A percentile compares a stretch with the other conserved stretches of the same genome.
Evolutionary conservation across 1,140 invertebrate species (phyloP).

Genomic region (Pomacea maculata): DNA sequence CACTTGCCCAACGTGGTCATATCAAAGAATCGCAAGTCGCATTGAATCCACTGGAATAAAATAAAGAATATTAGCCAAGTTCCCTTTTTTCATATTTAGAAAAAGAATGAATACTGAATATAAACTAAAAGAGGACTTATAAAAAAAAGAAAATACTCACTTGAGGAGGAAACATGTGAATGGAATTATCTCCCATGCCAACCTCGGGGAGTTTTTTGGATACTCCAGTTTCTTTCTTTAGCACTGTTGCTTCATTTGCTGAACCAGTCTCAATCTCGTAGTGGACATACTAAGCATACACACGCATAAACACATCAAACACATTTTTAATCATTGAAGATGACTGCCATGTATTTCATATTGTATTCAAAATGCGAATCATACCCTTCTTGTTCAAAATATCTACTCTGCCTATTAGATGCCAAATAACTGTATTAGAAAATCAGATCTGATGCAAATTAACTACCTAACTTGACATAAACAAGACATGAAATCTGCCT

Average conservation of each 20-base stretch:
- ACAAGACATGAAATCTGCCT: no score
- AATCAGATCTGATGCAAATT: not conserved
- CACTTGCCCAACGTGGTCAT: slow-evolving; percentile 89
- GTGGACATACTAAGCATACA: slow-evolving; percentile 78
- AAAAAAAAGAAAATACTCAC: slow-evolving; percentile 23
- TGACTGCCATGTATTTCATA: no score
- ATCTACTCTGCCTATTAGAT: no score
- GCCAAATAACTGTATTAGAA: no score
- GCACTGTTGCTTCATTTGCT: slow-evolving; percentile 28
- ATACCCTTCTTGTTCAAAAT: no score
- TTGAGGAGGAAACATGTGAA: slow-evolving; percentile 62
- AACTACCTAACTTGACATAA: slow-evolving; percentile 4
- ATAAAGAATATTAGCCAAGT: slow-evolving; percentile 5
- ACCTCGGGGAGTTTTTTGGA: slow-evolving; percentile 34
- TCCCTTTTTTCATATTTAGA: not conserved
- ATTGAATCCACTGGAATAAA: slow-evolving; percentile 88
- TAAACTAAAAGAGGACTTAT: not conserved
- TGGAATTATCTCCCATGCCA: slow-evolving; percentile 33
- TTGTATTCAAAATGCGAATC: no score
- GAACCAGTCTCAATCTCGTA: slow-evolving; percentile 84
- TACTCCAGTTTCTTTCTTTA: slow-evolving; percentile 46
- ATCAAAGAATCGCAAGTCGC: slow-evolving; percentile 93
- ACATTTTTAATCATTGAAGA: no score
- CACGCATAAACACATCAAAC: slow-evolving; percentile 5
- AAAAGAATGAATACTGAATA: not conserved